Conservation (phyloP, 2,888 invertebrate genomes). For the Drosophila pegasa region DNA sequence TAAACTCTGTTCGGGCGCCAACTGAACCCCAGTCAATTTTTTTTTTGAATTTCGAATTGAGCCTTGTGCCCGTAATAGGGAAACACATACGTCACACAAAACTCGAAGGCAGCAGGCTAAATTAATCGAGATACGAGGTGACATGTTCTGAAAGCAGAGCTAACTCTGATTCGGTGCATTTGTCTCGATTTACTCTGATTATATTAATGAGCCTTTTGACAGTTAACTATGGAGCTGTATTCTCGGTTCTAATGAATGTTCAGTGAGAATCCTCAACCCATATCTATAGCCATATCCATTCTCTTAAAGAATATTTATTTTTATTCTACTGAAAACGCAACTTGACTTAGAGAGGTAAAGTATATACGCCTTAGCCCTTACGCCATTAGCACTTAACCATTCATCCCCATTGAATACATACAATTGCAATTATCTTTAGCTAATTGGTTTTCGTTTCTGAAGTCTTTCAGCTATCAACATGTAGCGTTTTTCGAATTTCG, state of each 20-base stretch:
- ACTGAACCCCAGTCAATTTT: slow-evolving; percentile 29
- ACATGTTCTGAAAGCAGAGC: not conserved
- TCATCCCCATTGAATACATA: not conserved
- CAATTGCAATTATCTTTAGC: not conserved
- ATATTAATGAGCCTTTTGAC: not conserved
- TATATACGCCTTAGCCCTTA: not conserved
- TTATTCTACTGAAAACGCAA: too few species aligned
- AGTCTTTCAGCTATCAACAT: slow-evolving; percentile 11
- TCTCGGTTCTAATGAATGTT: too few species aligned
- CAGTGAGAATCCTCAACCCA: too few species aligned
- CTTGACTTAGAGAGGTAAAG: too few species aligned
- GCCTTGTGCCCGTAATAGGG: slow-evolving; percentile 8
- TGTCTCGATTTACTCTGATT: not conserved
- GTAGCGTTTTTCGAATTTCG: not conserved
- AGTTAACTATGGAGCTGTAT: too few species aligned
- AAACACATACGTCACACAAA: not conserved
- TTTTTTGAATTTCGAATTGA: slow-evolving; percentile 35
- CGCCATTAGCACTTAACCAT: not conserved
- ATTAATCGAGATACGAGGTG: not conserved
- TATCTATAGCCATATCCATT: too few species aligned
- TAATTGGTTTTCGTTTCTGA: slow-evolving; percentile 8
- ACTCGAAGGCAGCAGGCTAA: slow-evolving; percentile 8
- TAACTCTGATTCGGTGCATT: not conserved
- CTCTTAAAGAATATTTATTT: too few species aligned
- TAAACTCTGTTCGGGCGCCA: slow-evolving; percentile 13